These are phyloP conservation scores for Silvanus unidentatus DNA, from an alignment of 2,888 invertebrate species.

Conservation along the genomic window DNA sequence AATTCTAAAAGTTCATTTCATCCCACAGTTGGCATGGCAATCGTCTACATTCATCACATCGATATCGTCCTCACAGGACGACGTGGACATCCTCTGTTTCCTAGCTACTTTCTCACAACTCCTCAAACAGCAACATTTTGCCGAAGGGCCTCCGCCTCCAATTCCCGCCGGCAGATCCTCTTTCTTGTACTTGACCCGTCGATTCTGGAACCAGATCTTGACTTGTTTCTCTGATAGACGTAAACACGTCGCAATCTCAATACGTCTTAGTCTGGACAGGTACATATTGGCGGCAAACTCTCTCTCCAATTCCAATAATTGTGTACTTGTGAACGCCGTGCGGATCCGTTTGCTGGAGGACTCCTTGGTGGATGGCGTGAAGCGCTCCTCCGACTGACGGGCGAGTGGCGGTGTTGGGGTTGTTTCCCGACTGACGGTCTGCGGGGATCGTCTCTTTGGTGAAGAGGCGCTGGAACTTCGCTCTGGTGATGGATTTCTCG, in stretches of 20 bases:
- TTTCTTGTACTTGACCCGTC: conserved; percentile 89
- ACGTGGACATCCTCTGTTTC: conserved; percentile 28
- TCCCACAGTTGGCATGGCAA: background rate
- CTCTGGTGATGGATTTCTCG: background rate
- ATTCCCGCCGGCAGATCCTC: conserved; percentile 59
- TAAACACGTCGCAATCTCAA: conserved; percentile 87
- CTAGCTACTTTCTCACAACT: conserved; percentile 41
- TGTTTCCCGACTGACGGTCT: conserved; percentile 48
- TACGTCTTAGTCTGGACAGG: conserved; percentile 77
- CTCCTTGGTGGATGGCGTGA: conserved; percentile 48
- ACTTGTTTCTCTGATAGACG: conserved; percentile 91
- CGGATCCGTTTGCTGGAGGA: conserved; percentile 81
- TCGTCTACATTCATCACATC: background rate
- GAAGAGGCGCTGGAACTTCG: conserved; percentile 15
- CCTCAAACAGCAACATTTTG: conserved; percentile 51
- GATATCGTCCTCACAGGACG: conserved; percentile 36
- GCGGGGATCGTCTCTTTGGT: conserved; percentile 21
- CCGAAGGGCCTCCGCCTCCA: conserved; percentile 13
- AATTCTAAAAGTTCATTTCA: too few relatives aligned
- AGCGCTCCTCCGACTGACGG: conserved; percentile 47
- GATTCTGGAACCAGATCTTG: conserved; percentile 93
- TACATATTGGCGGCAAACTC: conserved; percentile 90
- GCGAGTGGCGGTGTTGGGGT: conserved; percentile 52
- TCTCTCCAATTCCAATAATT: conserved; percentile 78
- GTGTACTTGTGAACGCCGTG: conserved; percentile 89